Percentiles rank a stretch among this genome's conserved stretches.
Conservation (phyloP, 2,888 invertebrate species). For the Bombylius major region DNA sequence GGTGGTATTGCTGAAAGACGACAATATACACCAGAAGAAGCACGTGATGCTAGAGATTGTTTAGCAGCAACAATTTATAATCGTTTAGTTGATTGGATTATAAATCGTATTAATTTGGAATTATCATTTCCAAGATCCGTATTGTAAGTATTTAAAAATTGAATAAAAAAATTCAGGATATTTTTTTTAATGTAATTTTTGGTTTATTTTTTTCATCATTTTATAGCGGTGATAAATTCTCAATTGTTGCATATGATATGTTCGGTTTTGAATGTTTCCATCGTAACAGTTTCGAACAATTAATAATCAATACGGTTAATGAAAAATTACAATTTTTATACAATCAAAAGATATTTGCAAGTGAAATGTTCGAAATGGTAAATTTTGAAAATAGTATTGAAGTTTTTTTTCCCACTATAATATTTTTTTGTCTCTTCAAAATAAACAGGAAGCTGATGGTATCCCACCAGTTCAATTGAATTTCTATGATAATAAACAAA, state of each 20-base stretch:
- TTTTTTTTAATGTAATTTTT: not conserved
- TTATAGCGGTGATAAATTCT: conserved; percentile 70
- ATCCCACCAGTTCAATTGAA: conserved; percentile 56
- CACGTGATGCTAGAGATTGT: conserved; percentile 70
- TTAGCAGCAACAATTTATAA: conserved; percentile 74
- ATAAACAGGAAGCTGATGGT: conserved; percentile 61
- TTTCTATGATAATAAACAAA: conserved; percentile 79
- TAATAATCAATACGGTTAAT: conserved; percentile 79
- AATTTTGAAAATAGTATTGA: not conserved
- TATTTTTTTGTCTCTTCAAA: conserved; percentile 27
- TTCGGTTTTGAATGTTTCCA: conserved; percentile 89
- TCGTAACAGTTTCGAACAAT: conserved; percentile 73
- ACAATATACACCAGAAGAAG: conserved; percentile 64
- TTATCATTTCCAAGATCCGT: conserved; percentile 72
- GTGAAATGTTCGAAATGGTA: conserved; percentile 68
- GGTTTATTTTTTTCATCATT: conserved; percentile 4
- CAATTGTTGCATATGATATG: conserved; percentile 72
- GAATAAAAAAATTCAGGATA: not conserved
- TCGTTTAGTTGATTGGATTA: conserved; percentile 77
- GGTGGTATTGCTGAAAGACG: conserved; percentile 39
- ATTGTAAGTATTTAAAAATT: conserved; percentile 51
- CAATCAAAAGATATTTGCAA: conserved; percentile 80
- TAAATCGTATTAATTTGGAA: conserved; percentile 73
- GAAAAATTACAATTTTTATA: conserved; percentile 91
- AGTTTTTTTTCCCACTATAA: not conserved